phyloP scores from a whole-genome alignment of 1,140 invertebrate species.

The Glossosoma conforme region DNA sequence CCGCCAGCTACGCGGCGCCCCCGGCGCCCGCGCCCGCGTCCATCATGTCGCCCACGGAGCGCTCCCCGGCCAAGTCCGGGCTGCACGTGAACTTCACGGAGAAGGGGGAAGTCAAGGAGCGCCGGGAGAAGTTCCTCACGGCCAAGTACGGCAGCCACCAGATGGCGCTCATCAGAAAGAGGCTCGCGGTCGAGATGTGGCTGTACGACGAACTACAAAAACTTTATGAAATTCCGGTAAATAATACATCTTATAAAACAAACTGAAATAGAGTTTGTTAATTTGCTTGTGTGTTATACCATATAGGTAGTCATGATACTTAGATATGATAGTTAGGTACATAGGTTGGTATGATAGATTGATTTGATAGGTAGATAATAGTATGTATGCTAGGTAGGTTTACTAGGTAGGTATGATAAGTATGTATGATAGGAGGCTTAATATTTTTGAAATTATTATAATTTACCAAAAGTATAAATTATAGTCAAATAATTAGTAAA shows the following conservation, averaged over 20 bases:
- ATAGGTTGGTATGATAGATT: too few relatives aligned
- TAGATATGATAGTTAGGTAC: too few relatives aligned
- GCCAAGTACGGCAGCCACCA: constrained; percentile 96
- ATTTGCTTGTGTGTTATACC: too few relatives aligned
- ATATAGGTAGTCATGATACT: too few relatives aligned
- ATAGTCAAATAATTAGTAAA: too few relatives aligned
- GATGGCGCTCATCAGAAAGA: constrained; percentile 92
- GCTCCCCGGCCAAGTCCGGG: constrained; percentile 70
- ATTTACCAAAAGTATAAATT: too few relatives aligned
- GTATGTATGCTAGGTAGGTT: too few relatives aligned
- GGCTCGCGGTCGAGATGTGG: constrained; percentile 95
- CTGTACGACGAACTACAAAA: constrained; percentile 91
- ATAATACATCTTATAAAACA: constrained; percentile 34
- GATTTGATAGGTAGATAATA: too few relatives aligned
- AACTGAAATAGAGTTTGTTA: not conserved
- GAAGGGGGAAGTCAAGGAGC: constrained; percentile 78
- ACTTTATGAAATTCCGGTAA: constrained; percentile 77
- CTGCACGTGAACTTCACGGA: constrained; percentile 85
- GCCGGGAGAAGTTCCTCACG: constrained; percentile 89
- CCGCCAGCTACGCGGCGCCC: constrained; percentile 15
- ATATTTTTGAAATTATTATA: too few relatives aligned
- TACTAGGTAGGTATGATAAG: too few relatives aligned
- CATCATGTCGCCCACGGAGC: constrained; percentile 55
- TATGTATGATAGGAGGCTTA: too few relatives aligned
- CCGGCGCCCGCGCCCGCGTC: constrained; percentile 28